phyloP scores from a whole-genome alignment of 2,888 invertebrate species.

The Atrina japonica region DNA sequence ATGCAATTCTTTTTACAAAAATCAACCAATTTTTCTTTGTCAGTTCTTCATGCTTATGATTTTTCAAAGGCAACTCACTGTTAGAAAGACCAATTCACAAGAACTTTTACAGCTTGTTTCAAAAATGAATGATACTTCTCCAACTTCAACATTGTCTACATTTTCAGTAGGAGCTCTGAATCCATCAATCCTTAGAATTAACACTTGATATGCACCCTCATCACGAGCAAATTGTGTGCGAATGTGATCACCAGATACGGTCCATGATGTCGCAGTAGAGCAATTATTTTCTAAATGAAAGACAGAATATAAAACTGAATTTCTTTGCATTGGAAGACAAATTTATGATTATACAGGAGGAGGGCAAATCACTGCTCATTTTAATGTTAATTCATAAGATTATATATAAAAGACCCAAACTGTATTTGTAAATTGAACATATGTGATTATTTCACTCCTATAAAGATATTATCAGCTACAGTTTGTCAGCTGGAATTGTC shows the following conservation, averaged over 20 bases:
- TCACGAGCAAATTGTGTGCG: conserved; percentile 82
- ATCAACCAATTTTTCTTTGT: no score
- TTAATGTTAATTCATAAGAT: no score
- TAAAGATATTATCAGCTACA: no score
- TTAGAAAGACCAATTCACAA: conserved; percentile 83
- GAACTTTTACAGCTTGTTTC: conserved; percentile 82
- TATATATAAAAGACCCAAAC: no score
- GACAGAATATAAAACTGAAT: conserved; percentile 5
- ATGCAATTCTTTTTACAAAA: no score
- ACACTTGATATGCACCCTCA: conserved; percentile 82
- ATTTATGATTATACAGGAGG: no score
- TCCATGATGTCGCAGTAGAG: conserved; percentile 82
- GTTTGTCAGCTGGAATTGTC: no score
- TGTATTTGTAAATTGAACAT: no score
- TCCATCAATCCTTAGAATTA: conserved; percentile 81
- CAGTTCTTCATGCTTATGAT: no score
- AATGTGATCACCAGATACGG: conserved; percentile 82
- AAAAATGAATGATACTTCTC: conserved; percentile 82
- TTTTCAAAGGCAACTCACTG: conserved; percentile 75
- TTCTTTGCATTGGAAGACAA: no score
- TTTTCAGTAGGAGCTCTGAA: conserved; percentile 78
- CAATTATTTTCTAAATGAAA: conserved; percentile 70
- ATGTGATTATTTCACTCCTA: no score
- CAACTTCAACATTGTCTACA: conserved; percentile 78
- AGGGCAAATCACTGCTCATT: no score